Percentiles rank a stretch among this genome's conserved stretches.
Evolutionary conservation across 2,113 vertebrate genomes (phyloP).

Genomic region (Hyaena hyaena): DNA sequence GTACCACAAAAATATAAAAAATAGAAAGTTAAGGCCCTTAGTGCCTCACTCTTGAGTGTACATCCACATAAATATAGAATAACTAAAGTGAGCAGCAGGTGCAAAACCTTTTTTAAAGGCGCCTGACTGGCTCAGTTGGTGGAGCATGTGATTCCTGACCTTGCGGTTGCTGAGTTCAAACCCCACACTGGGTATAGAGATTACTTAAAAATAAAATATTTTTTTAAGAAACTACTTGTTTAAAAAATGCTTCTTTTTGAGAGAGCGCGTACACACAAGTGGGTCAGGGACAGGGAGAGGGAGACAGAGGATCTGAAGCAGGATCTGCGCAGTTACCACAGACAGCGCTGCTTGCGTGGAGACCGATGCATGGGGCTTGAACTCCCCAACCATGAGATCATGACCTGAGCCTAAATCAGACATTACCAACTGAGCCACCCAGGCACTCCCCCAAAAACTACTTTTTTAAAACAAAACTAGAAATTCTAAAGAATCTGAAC

Average conservation of each 20-base stretch:
- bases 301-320: too few species aligned
- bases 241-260: too few species aligned
- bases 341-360: too few species aligned
- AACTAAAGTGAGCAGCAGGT: not conserved
- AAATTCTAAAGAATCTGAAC: not conserved
- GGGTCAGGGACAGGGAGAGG: too few species aligned
- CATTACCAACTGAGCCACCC: too few species aligned
- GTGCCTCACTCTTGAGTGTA: not conserved
- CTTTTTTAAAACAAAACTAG: conserved; percentile 16
- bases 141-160: not conserved
- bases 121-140: not conserved
- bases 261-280: too few species aligned
- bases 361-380: too few species aligned
- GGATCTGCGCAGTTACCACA: too few species aligned
- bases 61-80: not conserved
- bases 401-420: too few species aligned
- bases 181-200: not conserved
- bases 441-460: not conserved
- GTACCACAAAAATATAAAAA: conserved; percentile 10
- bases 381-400: too few species aligned
- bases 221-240: too few species aligned
- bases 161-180: not conserved
- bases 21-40: not conserved
- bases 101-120: not conserved
- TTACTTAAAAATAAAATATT: not conserved